A percentile compares a stretch with the other conserved stretches of the same genome.
Conservation (phyloP, 2,797 vertebrate species). For the Syngnathus rostellatus region DNA sequence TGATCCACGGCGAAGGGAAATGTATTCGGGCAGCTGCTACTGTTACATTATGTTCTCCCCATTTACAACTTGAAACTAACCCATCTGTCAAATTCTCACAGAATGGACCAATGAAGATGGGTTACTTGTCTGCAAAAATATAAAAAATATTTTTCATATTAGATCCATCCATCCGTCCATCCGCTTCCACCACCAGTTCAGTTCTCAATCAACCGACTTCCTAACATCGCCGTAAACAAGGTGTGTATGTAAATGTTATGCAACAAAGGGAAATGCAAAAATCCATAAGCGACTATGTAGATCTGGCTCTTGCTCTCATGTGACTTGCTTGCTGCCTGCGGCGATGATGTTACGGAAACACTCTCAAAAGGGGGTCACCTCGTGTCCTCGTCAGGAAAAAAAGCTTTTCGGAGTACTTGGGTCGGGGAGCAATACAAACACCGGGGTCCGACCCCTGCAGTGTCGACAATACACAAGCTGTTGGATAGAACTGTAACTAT, state of each 20-base stretch:
- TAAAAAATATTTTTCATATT: background rate
- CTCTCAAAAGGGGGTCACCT: background rate
- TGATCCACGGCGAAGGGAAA: background rate
- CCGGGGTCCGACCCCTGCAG: background rate
- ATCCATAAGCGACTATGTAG: too few relatives aligned
- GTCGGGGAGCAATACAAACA: background rate
- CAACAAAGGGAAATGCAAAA: constrained; percentile 1
- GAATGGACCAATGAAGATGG: background rate
- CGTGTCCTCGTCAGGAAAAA: background rate
- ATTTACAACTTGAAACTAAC: constrained; percentile 5
- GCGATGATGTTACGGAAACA: background rate
- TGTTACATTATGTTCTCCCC: constrained; percentile 4
- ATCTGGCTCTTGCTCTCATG: background rate
- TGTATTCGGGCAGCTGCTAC: background rate
- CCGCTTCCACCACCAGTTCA: constrained; percentile 36
- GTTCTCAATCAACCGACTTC: constrained; percentile 28
- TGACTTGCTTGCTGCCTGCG: background rate
- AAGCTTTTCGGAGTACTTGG: background rate
- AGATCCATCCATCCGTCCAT: constrained; percentile 7
- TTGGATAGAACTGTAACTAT: background rate
- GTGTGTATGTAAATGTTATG: constrained; percentile 25
- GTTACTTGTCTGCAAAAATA: background rate
- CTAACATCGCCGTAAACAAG: constrained; percentile 26
- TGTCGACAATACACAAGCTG: constrained; percentile 2
- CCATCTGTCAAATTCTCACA: constrained; percentile 4